These are phyloP conservation scores for Marisa cornuarietis DNA, from an alignment of 1,140 invertebrate species.

Conservation along the genomic window DNA sequence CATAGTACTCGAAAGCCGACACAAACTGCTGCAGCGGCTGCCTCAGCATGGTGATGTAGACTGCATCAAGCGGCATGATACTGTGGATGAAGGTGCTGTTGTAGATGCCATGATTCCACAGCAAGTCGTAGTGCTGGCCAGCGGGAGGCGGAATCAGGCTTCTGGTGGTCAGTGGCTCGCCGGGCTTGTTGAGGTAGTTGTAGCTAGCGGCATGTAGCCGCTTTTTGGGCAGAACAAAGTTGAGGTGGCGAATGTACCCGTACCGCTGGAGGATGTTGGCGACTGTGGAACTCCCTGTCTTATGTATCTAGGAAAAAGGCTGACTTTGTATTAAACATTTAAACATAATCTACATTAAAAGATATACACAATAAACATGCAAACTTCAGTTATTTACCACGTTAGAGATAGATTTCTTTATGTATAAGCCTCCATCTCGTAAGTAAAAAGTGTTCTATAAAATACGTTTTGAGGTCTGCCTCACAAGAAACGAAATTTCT, in stretches of 20 bases:
- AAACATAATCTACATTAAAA: too few species aligned
- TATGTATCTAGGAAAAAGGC: slow-evolving; percentile 37
- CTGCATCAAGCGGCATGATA: slow-evolving; percentile 31
- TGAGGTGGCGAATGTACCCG: slow-evolving; percentile 35
- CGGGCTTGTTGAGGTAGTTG: slow-evolving; percentile 40
- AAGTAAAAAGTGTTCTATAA: too few species aligned
- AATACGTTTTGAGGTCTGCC: too few species aligned
- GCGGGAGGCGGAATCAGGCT: slow-evolving; percentile 24
- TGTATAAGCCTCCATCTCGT: too few species aligned
- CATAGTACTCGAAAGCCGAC: slow-evolving; percentile 43
- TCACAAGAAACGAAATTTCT: too few species aligned
- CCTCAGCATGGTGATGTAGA: slow-evolving; percentile 43
- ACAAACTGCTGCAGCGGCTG: slow-evolving; percentile 42
- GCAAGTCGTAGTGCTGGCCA: slow-evolving; percentile 33
- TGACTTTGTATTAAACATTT: too few species aligned
- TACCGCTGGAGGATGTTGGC: slow-evolving; percentile 44
- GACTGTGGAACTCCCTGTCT: slow-evolving; percentile 48
- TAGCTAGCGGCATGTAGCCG: slow-evolving; percentile 24
- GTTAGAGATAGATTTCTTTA: too few species aligned
- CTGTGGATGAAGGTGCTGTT: slow-evolving; percentile 29
- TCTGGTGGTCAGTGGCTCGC: slow-evolving; percentile 18
- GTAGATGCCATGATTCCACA: slow-evolving; percentile 47
- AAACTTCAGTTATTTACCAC: too few species aligned
- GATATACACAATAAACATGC: too few species aligned
- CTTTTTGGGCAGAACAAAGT: slow-evolving; percentile 43